These are phyloP conservation scores for Triplophysa yarkandensis DNA, from an alignment of 2,797 vertebrate species.

Conservation along the genomic window DNA sequence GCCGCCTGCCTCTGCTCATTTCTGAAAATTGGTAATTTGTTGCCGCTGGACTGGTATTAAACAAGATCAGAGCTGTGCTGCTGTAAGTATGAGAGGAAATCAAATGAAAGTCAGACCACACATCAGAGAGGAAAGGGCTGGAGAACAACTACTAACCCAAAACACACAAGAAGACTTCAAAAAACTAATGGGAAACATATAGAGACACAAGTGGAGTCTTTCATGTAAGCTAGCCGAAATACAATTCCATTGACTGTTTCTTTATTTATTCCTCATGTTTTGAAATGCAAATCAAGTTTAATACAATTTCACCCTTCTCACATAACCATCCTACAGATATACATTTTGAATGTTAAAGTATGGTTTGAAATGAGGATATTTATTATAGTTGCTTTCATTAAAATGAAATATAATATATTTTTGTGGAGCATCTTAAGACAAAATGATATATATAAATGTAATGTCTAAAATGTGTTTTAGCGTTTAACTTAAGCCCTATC, in stretches of 20 bases:
- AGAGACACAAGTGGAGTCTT: background rate
- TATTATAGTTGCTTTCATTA: too few species aligned
- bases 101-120: slow-evolving; percentile 66
- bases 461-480: too few species aligned
- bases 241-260: slow-evolving; percentile 11
- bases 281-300: slow-evolving; percentile 8
- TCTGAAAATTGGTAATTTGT: slow-evolving; percentile 76
- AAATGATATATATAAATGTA: too few species aligned
- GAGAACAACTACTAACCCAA: slow-evolving; percentile 33
- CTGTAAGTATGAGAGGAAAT: slow-evolving; percentile 77
- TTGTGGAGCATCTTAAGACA: too few species aligned
- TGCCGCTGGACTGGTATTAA: slow-evolving; percentile 80
- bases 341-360: background rate
- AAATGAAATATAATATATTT: too few species aligned
- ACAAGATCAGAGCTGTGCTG: slow-evolving; percentile 77
- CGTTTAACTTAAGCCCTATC: too few species aligned
- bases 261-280: slow-evolving; percentile 18
- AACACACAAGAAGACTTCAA: slow-evolving; percentile 38
- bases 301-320: background rate
- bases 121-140: slow-evolving; percentile 59
- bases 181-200: slow-evolving; percentile 17
- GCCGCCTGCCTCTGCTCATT: slow-evolving; percentile 64
- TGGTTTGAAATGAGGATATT: too few species aligned
- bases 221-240: slow-evolving; percentile 23
- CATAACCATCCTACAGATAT: background rate